Evolutionary conservation across 2,797 vertebrate species (phyloP), one percentile per base, ranked within the genome.

Genomic region (Danio aesculapii): DNA sequence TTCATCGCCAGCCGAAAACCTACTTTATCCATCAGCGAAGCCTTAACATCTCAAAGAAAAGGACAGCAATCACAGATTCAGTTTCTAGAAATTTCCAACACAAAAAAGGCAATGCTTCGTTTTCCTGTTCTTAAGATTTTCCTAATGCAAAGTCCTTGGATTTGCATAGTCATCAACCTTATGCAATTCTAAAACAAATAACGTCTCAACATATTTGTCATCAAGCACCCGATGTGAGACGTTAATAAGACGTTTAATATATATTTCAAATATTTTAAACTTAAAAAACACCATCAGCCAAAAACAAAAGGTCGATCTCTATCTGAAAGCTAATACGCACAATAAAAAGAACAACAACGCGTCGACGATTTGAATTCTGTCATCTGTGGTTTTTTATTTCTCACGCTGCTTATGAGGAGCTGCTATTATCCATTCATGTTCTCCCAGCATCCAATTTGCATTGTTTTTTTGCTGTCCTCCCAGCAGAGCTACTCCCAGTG

Each of bases 401-500:
- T 53, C 52, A 84, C 11, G 41, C 72, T 43, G 66, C 52, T 53
- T 44, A 44, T 41, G 10, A 70, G 46, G 46, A 44, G 30, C 30
- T 52, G 17, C n/a, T 39, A 81, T 81, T 62, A 71, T 16, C 52
- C 68, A 74, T 67, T 30, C 10, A 66, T 68, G 61, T 59, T 52
- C 52, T 66, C 39, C 47, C 72, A 72, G 43, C 21, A 64, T 16
- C 39, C 47, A 63, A 66, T 88, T 89, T 83, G 86, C 85, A 86
- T 83, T 90, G 90, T 92, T 90, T 88, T 90, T 89, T 90, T 88
- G 85, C 87, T 81, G 82, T 86, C 86, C 88, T 84, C 87, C 81
- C 88, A 17, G 50, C 64, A 87, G 83, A 87, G 75, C 75, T 87
- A 72, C 52, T 81, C 58, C 84, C 72, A 86, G 63, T 70, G 89